Percentiles rank a stretch among this genome's conserved stretches.
Evolutionary conservation across 2,797 vertebrate genomes (phyloP).

Genomic region (Triplophysa bombifrons): DNA sequence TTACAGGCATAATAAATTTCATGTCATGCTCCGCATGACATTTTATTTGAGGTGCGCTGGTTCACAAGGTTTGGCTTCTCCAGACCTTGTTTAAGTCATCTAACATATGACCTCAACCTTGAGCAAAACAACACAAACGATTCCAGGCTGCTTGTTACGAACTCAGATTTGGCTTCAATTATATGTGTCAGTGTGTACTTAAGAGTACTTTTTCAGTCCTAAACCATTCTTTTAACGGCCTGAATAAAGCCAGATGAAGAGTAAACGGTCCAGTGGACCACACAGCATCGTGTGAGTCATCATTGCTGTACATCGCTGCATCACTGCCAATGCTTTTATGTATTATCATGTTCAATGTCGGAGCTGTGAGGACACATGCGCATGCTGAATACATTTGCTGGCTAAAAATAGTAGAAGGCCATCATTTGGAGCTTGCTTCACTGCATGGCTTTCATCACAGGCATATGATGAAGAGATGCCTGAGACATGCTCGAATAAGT

Average conservation of each 20-base stretch:
- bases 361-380: constrained; percentile 7
- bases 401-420: constrained; percentile 52
- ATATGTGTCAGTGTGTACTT: not conserved
- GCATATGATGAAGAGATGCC: not conserved
- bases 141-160: not conserved
- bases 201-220: not conserved
- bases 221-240: not conserved
- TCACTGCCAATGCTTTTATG: not conserved
- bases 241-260: constrained; percentile 1
- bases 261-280: not conserved
- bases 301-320: not conserved
- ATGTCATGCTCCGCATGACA: not conserved
- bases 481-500: not conserved
- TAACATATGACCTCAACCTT: not conserved
- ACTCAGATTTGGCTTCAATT: not conserved
- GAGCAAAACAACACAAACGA: not conserved
- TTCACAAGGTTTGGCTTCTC: constrained; percentile 7
- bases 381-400: constrained; percentile 34
- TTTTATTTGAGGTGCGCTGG: not conserved
- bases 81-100: constrained; percentile 10
- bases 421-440: constrained; percentile 20
- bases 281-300: not conserved
- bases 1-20: too few species aligned
- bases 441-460: constrained; percentile 45
- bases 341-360: constrained; percentile 40